Evolutionary conservation across 2,113 vertebrate species (phyloP).

Genomic region (Syngnathoides biaculeatus): DNA sequence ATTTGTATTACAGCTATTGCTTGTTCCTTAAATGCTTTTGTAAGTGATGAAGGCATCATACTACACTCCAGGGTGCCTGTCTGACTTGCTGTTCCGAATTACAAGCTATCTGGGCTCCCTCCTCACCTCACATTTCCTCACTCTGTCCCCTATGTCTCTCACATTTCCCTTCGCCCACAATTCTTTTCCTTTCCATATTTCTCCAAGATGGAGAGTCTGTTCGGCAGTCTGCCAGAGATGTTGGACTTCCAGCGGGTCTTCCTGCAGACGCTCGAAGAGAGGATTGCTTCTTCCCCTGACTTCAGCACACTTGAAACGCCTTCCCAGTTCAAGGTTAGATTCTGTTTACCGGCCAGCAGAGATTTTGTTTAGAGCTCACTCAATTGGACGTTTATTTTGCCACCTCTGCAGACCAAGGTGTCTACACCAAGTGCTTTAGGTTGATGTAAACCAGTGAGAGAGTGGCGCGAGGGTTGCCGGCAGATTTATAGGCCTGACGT

Average conservation of each 20-base stretch:
- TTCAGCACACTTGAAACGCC: conserved; percentile 87
- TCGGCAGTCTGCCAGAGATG: conserved; percentile 96
- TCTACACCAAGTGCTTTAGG: conserved; percentile 23
- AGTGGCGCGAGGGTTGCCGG: conserved; percentile 18
- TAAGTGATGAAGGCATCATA: conserved; percentile 50
- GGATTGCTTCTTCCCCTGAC: conserved; percentile 86
- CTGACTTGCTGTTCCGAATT: conserved; percentile 50
- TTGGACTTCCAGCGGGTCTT: conserved; percentile 96
- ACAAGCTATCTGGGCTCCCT: conserved; percentile 16
- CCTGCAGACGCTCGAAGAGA: conserved; percentile 92
- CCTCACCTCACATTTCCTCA: conserved; percentile 14
- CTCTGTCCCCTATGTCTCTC: neutral
- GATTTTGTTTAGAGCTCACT: neutral
- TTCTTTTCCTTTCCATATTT: neutral
- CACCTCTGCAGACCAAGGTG: neutral
- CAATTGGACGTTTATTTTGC: conserved; percentile 3
- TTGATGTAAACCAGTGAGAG: conserved; percentile 44
- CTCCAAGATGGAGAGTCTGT: conserved; percentile 93
- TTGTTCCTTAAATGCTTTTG: conserved; percentile 43
- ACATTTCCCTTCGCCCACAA: neutral
- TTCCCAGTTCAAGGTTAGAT: conserved; percentile 85
- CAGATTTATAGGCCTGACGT: conserved; percentile 42
- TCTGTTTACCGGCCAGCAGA: conserved; percentile 4
- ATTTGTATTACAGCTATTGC: conserved; percentile 17
- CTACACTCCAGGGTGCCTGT: conserved; percentile 26